Conservation (phyloP, 1,140 invertebrate species). For the Yoshiicerus persimilis region DNA sequence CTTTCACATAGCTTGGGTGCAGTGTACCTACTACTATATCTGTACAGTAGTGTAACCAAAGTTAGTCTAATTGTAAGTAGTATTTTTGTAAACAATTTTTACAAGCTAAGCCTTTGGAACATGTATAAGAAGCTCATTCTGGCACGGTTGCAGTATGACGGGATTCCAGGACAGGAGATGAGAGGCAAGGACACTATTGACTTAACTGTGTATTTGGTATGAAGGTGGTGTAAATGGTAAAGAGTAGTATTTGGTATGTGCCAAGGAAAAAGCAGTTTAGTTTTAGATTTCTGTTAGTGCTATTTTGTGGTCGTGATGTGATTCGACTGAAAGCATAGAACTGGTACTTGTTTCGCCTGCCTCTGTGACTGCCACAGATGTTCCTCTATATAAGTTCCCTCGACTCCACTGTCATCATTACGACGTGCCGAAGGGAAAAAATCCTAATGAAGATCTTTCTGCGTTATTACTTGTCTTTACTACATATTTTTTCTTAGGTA, state of each 20-base stretch:
- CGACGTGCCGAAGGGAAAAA: conserved; percentile 13
- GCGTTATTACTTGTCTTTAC: conserved; percentile 17
- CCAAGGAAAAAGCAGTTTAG: not conserved
- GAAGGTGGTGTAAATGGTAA: too few species aligned
- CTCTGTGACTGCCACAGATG: not conserved
- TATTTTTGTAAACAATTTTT: not conserved
- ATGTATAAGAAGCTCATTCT: not conserved
- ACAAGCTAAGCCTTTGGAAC: not conserved
- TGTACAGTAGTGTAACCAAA: not conserved
- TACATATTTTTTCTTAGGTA: not conserved
- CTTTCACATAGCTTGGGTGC: not conserved
- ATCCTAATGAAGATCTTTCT: not conserved
- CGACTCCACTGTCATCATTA: conserved; percentile 11
- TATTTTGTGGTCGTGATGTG: not conserved
- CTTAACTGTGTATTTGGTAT: too few species aligned
- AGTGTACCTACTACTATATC: too few species aligned
- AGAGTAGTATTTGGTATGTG: too few species aligned
- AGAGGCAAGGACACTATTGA: not conserved
- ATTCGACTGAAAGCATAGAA: not conserved
- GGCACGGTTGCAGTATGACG: not conserved
- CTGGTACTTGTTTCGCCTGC: not conserved
- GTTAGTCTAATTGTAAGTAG: too few species aligned
- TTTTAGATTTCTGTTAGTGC: not conserved
- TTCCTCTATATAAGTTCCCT: not conserved
- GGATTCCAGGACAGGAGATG: not conserved